Conservation (phyloP, 1,140 invertebrate species). For the Drosophila sulfurigaster region DNA sequence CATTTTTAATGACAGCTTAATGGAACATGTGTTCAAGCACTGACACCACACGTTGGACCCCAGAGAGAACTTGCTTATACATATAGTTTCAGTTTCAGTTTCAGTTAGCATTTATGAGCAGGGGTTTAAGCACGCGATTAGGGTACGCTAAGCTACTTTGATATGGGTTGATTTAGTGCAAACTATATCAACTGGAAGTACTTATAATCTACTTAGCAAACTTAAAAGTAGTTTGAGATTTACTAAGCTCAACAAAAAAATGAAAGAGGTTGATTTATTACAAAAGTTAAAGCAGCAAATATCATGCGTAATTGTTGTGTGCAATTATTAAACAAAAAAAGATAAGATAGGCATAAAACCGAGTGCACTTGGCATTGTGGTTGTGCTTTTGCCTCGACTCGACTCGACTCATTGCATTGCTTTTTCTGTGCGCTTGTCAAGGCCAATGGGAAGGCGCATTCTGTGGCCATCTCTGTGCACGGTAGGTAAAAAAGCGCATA, state of each 20-base stretch:
- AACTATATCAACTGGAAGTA: not conserved
- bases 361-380: conserved; percentile 1
- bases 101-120: conserved; percentile 8
- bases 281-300: not conserved
- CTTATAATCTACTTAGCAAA: not conserved
- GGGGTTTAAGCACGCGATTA: not conserved
- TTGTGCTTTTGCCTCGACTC: conserved; percentile 1
- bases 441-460: conserved; percentile 27
- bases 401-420: conserved; percentile 5
- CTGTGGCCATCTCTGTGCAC: conserved; percentile 5
- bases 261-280: not conserved
- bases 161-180: conserved; percentile 5
- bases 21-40: conserved; percentile 20
- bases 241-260: too few species aligned
- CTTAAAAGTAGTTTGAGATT: too few species aligned
- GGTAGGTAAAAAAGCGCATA: conserved; percentile 31
- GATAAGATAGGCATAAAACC: not conserved
- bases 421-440: conserved; percentile 7
- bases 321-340: not conserved
- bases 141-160: not conserved
- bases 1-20: conserved; percentile 34
- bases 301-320: not conserved
- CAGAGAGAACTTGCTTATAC: not conserved
- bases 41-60: conserved; percentile 1
- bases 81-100: conserved; percentile 5